phyloP scores from a whole-genome alignment of 1,140 invertebrate genomes.

The Anagrus nilaparvatae region DNA sequence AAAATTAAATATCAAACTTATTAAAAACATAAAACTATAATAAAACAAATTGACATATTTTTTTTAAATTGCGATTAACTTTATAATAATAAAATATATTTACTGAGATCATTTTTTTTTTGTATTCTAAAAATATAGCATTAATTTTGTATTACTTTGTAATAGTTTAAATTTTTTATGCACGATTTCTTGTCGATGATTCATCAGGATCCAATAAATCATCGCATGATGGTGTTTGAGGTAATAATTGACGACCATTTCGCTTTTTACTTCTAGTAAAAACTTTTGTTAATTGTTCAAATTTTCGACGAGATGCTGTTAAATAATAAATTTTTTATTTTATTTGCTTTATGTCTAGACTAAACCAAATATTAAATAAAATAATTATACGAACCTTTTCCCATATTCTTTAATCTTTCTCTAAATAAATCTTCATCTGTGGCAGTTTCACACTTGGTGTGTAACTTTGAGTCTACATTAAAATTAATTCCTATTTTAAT shows the following conservation, averaged over 20 bases:
- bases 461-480: slow-evolving; percentile 34
- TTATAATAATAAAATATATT: no score
- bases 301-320: slow-evolving; percentile 69
- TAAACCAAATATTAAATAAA: slow-evolving; percentile 1
- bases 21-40: no score
- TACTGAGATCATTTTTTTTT: slow-evolving; percentile 7
- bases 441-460: slow-evolving; percentile 26
- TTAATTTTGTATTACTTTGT: slow-evolving; percentile 15
- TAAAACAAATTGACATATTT: no score
- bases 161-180: slow-evolving; percentile 1
- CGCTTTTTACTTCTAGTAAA: slow-evolving; percentile 64
- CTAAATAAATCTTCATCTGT: slow-evolving; percentile 64
- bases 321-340: slow-evolving; percentile 14
- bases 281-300: slow-evolving; percentile 67
- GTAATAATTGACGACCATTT: slow-evolving; percentile 40
- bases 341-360: background rate
- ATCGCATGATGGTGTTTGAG: slow-evolving; percentile 38
- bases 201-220: slow-evolving; percentile 38
- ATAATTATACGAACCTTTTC: slow-evolving; percentile 50
- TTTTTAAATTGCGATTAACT: no score
- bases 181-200: no score
- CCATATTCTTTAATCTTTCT: slow-evolving; percentile 79
- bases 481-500: slow-evolving; percentile 1
- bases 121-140: no score
- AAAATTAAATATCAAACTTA: no score